A percentile compares a stretch with the other conserved stretches of the same genome.
phyloP scores from a whole-genome alignment of 1,140 invertebrate genomes.

The Heliconius himera region DNA sequence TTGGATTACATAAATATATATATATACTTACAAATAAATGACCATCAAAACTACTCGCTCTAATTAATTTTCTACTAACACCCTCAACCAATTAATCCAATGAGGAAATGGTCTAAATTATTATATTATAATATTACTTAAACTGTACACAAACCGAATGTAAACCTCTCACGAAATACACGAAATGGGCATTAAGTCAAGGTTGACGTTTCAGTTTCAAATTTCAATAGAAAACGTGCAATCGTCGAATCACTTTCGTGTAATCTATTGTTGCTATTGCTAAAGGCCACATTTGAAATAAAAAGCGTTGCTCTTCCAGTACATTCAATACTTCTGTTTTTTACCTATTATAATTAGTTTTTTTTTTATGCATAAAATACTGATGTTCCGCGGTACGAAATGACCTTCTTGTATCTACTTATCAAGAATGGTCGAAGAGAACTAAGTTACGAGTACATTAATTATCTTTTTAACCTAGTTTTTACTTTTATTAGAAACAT shows the following conservation, averaged over 20 bases:
- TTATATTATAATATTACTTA: background rate
- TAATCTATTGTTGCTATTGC: background rate
- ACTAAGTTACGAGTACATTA: background rate
- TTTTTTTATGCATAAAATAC: background rate
- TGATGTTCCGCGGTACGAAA: background rate
- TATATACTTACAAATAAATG: background rate
- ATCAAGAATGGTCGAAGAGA: background rate
- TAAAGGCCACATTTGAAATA: slow-evolving; percentile 5
- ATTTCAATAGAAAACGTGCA: slow-evolving; percentile 10
- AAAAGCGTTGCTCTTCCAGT: background rate
- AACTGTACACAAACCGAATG: background rate
- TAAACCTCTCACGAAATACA: background rate
- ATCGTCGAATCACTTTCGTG: slow-evolving; percentile 3
- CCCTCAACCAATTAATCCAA: background rate
- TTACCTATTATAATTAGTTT: background rate
- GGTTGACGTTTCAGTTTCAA: slow-evolving; percentile 6
- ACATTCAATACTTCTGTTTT: background rate
- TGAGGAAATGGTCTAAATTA: background rate
- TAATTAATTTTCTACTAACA: background rate
- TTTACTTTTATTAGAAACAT: too few species aligned
- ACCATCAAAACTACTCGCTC: background rate
- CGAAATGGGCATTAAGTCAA: slow-evolving; percentile 12
- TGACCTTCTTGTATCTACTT: background rate
- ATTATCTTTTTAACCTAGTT: background rate
- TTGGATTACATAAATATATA: background rate